Base-by-base conservation (phyloP, 1,140 invertebrate species). In the Drosophila persimilis region DNA sequence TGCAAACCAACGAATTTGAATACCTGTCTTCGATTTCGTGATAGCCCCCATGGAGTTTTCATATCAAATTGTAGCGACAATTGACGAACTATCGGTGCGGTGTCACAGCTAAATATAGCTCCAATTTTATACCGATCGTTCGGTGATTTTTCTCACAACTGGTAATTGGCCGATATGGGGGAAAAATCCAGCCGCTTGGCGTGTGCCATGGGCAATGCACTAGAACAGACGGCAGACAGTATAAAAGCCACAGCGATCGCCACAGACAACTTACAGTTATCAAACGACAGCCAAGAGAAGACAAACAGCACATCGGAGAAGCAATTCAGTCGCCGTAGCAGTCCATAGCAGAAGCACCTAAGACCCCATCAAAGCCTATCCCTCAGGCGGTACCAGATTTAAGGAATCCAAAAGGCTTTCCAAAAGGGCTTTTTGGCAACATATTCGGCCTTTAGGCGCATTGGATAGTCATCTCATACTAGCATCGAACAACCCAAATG, bases 41-140 rank as follows among this genome's bases (percentile, higher is more conserved):
- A 15, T 7, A 51, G 26, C 41, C 26, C 41, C 26, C 41, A 55
- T 6, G 48, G 9, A 47, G 50, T 64, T 84, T 75, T 41, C 76
- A 69, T 50, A 9, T 29, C 24, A 46, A 55, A 77, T 48, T 79
- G 46, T 54, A 41, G 39, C 51, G 24, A 26, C 24, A 26, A 26
- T 26, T 26, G 24, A 11, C 44, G 61, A 58, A 39, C 15, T 11
- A n/a, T 3, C 17, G 48, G 22, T 9, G 29, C 5, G 13, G 24
- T 84, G 81, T 24, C 6, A 20, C 7, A 20, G 54, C 77, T 84
- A 73, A 77, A 85, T 65, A 80, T 84, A 86, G 51, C 62, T 20
- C 15, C 31, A 63, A 58, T 57, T 63, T 67, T 65, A 73, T 80
- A 55, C 17, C 45, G 45, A 56, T 15, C 31, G 45, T 48, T 64